Conservation (phyloP, 2,113 vertebrate genomes). For the Cheirogaleus medius region DNA sequence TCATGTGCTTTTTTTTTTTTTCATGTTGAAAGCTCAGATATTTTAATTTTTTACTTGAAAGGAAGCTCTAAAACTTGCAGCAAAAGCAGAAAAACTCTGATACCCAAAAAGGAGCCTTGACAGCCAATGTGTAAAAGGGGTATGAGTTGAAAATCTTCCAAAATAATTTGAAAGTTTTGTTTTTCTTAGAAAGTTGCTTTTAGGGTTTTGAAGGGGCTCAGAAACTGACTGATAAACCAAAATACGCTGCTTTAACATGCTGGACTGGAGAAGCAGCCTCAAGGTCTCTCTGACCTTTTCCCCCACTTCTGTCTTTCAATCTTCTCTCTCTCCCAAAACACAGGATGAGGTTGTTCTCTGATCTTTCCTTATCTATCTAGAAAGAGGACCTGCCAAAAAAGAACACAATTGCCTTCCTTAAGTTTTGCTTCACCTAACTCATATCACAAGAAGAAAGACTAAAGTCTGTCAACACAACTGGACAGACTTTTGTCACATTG, state of each 20-base stretch:
- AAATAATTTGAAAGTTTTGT: conserved; percentile 41
- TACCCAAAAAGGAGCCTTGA: not conserved
- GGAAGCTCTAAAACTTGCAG: conserved; percentile 6
- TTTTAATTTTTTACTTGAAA: conserved; percentile 39
- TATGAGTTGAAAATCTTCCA: conserved; percentile 5
- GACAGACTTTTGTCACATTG: not conserved
- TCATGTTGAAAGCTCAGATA: conserved; percentile 1
- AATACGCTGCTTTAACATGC: not conserved
- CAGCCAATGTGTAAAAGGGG: not conserved
- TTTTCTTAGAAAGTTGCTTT: conserved; percentile 36
- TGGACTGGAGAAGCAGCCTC: not conserved
- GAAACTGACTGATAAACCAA: not conserved
- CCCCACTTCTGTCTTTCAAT: not conserved
- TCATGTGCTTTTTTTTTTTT: not conserved
- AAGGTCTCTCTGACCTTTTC: not conserved
- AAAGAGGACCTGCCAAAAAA: not conserved
- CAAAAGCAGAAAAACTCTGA: conserved; percentile 11
- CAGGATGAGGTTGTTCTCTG: not conserved
- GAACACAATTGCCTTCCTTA: not conserved
- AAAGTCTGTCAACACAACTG: not conserved
- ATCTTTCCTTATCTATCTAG: not conserved
- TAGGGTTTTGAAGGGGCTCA: not conserved
- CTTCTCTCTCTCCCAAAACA: not conserved
- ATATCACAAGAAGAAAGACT: not conserved
- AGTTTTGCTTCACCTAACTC: not conserved